Percentiles rank a stretch among this genome's conserved stretches.
phyloP scores from a whole-genome alignment of 2,797 vertebrate species.

The Microcaecilia unicolor region DNA sequence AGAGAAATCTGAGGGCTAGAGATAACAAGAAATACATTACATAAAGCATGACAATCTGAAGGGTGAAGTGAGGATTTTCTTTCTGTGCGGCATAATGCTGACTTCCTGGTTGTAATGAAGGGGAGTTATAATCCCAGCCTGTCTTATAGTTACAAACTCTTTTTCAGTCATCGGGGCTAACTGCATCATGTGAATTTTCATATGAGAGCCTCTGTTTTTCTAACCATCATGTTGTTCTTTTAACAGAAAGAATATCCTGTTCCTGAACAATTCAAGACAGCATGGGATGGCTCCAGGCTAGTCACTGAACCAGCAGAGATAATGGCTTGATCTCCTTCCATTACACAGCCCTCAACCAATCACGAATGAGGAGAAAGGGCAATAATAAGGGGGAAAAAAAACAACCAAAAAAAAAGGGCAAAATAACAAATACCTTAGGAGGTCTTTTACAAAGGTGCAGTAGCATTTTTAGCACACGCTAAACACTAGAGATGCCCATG shows the following conservation, averaged over 20 bases:
- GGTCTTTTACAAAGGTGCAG: too few relatives aligned
- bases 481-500: too few relatives aligned
- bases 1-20: too few relatives aligned
- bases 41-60: too few relatives aligned
- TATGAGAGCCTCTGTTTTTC: slow-evolving; percentile 15
- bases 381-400: neutral
- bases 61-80: too few relatives aligned
- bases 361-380: too few relatives aligned
- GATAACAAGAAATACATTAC: too few relatives aligned
- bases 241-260: slow-evolving; percentile 90
- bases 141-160: slow-evolving; percentile 22
- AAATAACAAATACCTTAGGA: too few relatives aligned
- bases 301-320: slow-evolving; percentile 93
- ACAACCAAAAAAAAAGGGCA: too few relatives aligned
- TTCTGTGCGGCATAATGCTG: slow-evolving; percentile 21
- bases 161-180: slow-evolving; percentile 13
- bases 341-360: slow-evolving; percentile 1
- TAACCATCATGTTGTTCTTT: slow-evolving; percentile 26
- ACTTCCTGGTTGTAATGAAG: slow-evolving; percentile 24
- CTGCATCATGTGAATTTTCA: slow-evolving; percentile 22
- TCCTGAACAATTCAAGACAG: slow-evolving; percentile 95
- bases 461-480: too few relatives aligned
- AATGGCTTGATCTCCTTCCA: slow-evolving; percentile 59
- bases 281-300: slow-evolving; percentile 88
- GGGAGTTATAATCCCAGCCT: slow-evolving; percentile 11